Evolutionary conservation across 2,888 invertebrate genomes (phyloP).

Genomic region (Pammene fasciana): DNA sequence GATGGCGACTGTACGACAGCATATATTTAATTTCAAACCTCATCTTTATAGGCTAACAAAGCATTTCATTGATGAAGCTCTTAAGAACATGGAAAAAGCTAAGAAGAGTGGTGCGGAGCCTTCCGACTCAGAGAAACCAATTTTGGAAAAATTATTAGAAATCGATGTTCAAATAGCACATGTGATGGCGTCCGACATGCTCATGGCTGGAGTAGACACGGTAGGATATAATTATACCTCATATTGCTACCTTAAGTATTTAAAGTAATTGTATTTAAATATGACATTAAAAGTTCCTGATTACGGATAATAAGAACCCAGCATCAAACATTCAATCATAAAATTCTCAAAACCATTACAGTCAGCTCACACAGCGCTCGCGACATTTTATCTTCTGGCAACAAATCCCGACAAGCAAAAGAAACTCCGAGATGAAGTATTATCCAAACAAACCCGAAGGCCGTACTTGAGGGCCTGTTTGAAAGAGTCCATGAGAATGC

Average conservation of each 20-base stretch:
- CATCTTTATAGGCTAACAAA: conserved; percentile 49
- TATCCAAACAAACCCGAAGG: conserved; percentile 59
- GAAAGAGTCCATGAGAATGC: conserved; percentile 86
- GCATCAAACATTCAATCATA: neutral
- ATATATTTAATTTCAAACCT: too few species aligned
- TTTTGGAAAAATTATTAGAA: conserved; percentile 84
- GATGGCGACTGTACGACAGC: too few species aligned
- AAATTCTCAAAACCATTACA: conserved; percentile 49
- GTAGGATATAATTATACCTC: too few species aligned
- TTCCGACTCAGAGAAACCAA: conserved; percentile 66
- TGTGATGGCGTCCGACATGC: conserved; percentile 86
- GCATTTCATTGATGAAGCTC: conserved; percentile 55
- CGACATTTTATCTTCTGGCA: conserved; percentile 85
- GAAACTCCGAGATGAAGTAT: conserved; percentile 83
- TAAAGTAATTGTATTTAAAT: too few species aligned
- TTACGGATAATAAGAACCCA: too few species aligned
- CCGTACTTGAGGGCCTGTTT: conserved; percentile 88
- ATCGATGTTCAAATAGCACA: conserved; percentile 84
- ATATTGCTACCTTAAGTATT: too few species aligned
- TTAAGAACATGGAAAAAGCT: conserved; percentile 51
- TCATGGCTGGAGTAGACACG: conserved; percentile 87
- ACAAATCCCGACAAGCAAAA: conserved; percentile 85
- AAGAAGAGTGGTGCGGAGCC: conserved; percentile 51
- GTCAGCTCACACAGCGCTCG: conserved; percentile 83
- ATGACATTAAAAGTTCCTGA: too few species aligned